phyloP scores from a whole-genome alignment of 2,797 vertebrate species.

The Urophycis tenuis region DNA sequence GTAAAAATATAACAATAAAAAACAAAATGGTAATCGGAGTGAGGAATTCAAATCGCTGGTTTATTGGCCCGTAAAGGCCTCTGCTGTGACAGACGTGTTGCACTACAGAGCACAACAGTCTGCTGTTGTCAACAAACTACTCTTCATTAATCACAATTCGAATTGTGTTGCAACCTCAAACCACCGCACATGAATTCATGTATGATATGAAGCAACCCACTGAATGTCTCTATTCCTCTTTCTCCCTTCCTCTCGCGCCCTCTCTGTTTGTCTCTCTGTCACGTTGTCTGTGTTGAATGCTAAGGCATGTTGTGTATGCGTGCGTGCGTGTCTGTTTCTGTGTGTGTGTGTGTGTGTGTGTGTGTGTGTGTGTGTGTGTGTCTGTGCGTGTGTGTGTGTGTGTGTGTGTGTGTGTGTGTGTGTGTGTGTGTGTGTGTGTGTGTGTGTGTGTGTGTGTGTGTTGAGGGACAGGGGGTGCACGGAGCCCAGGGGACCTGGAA shows the following conservation, averaged over 20 bases:
- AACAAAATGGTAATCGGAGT: constrained; percentile 2
- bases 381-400: constrained; percentile 16
- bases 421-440: constrained; percentile 11
- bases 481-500: constrained; percentile 52
- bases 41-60: constrained; percentile 16
- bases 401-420: constrained; percentile 11
- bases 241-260: neutral
- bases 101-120: neutral
- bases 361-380: constrained; percentile 11
- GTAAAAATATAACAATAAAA: neutral
- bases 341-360: constrained; percentile 11
- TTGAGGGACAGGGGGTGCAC: constrained; percentile 17
- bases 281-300: constrained; percentile 15
- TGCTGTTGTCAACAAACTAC: neutral
- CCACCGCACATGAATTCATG: neutral
- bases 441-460: constrained; percentile 17
- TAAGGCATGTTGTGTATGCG: constrained; percentile 19
- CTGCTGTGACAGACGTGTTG: neutral
- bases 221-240: neutral
- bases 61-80: neutral
- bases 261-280: neutral
- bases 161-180: neutral
- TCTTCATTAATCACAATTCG: neutral
- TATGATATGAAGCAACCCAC: neutral
- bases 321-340: constrained; percentile 7